These are phyloP conservation scores for Chrysina gloriosa DNA, from an alignment of 2,888 invertebrate genomes.

Conservation along the genomic window DNA sequence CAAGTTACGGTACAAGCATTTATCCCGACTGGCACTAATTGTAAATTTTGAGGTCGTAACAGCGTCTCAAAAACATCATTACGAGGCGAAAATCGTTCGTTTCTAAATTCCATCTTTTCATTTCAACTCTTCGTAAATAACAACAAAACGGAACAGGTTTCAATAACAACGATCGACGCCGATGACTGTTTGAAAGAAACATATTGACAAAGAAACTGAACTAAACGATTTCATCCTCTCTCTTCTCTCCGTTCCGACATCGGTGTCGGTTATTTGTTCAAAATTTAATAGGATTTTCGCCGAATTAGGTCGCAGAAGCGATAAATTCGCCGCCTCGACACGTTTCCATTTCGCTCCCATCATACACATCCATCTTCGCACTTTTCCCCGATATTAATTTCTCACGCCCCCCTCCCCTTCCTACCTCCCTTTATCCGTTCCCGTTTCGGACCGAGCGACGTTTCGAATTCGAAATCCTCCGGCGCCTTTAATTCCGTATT, in stretches of 20 bases:
- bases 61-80: too few relatives aligned
- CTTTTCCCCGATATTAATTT: slow-evolving; percentile 25
- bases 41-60: too few relatives aligned
- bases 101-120: too few relatives aligned
- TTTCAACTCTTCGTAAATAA: too few relatives aligned
- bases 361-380: slow-evolving; percentile 25
- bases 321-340: slow-evolving; percentile 14
- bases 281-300: slow-evolving; percentile 10
- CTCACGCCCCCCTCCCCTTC: not conserved
- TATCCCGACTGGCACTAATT: too few relatives aligned
- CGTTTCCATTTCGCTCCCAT: slow-evolving; percentile 20
- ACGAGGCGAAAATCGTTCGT: too few relatives aligned
- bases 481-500: slow-evolving; percentile 39
- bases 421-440: not conserved
- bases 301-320: slow-evolving; percentile 7
- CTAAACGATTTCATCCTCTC: not conserved
- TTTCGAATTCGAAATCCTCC: slow-evolving; percentile 34
- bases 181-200: too few relatives aligned
- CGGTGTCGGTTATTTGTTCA: not conserved
- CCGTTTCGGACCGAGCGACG: slow-evolving; percentile 11
- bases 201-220: too few relatives aligned
- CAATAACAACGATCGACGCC: too few relatives aligned
- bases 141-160: too few relatives aligned
- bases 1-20: too few relatives aligned
- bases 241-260: not conserved